Base-by-base conservation (phyloP, 2,797 vertebrate genomes). In the Basileuterus tristriatus region DNA sequence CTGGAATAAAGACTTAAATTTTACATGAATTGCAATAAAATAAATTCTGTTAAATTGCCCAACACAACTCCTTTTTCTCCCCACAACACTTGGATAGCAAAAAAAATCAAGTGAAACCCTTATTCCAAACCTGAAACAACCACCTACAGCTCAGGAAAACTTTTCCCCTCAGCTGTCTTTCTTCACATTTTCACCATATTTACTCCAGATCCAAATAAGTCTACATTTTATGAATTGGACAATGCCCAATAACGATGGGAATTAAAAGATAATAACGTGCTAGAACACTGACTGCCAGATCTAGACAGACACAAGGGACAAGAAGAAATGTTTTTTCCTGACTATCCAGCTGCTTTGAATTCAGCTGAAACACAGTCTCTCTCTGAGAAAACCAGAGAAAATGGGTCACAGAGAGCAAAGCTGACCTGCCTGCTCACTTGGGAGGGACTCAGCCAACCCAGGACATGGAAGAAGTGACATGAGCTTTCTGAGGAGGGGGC, bases 271-370 rank as follows among this genome's bases (percentile, higher is more conserved):
- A 96, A 96, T 90, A 96, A 96, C 2, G 77, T 94, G 95, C 90
- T 93, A 92, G 93, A 94, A 80, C 49, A 87, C 24, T 75, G 80
- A 34, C 87, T 96, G 95, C 95, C 95, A 95, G 90, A 95, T 92
- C 71, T 68, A 92, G 91, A 75, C 56, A 89, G 64, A 94, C 96
- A 94, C 94, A 71, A 83, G 96, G 96, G 96, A 97, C 83, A 87
- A 83, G 81, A 59, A 92, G 65, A 88, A 95, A 94, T 94, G 71
- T 87, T 95, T 96, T 89, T 95, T 50, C 91, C 89, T 90, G 83
- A 86, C 46, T 74, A 39, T 94, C 70, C 96, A 97, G 95, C 91
- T 97, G 96, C 95, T 94, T 95, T 89, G 88, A 95, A 92, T 96
- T 95, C 90, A 90, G 80, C 87, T 93, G 91, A 90, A 95, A 71